These are phyloP conservation scores for Panzeria rudis DNA, from an alignment of 2,888 invertebrate genomes.

Conservation along the genomic window DNA sequence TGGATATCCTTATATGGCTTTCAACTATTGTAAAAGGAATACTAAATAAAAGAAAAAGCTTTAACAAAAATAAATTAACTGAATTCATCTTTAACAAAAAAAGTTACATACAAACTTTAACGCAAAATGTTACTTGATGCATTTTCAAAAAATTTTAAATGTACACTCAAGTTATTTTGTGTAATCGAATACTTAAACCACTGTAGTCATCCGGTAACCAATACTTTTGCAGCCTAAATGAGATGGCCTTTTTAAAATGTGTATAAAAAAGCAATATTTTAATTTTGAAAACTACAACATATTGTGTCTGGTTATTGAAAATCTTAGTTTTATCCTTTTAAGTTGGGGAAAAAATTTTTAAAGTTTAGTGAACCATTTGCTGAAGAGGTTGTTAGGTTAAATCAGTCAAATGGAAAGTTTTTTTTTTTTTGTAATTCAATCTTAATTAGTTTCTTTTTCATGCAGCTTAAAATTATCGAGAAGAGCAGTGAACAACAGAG, in stretches of 20 bases:
- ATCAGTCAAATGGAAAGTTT: slow-evolving; percentile 64
- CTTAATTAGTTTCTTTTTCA: slow-evolving; percentile 52
- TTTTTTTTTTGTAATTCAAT: slow-evolving; percentile 63
- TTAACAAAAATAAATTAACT: slow-evolving; percentile 38
- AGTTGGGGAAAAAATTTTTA: slow-evolving; percentile 37
- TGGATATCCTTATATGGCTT: slow-evolving; percentile 70
- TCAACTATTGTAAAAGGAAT: slow-evolving; percentile 53
- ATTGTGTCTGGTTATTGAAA: slow-evolving; percentile 58
- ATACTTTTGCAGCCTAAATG: slow-evolving; percentile 31
- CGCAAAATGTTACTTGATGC: slow-evolving; percentile 45
- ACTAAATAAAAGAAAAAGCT: slow-evolving; percentile 39
- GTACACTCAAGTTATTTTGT: slow-evolving; percentile 40
- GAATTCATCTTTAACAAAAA: slow-evolving; percentile 42
- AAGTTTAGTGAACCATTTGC: slow-evolving; percentile 59
- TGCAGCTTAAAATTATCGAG: not conserved
- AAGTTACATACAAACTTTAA: not conserved
- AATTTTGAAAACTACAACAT: slow-evolving; percentile 62
- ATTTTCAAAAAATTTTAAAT: slow-evolving; percentile 17
- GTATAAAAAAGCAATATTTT: not conserved
- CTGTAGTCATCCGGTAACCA: slow-evolving; percentile 73
- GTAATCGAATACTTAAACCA: slow-evolving; percentile 74
- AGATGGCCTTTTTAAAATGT: slow-evolving; percentile 27
- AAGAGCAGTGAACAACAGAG: slow-evolving; percentile 26
- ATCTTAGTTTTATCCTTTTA: slow-evolving; percentile 42
- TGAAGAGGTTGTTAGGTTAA: slow-evolving; percentile 59